Base-by-base conservation (phyloP, 1,140 invertebrate species). In the Bombus confusus region DNA sequence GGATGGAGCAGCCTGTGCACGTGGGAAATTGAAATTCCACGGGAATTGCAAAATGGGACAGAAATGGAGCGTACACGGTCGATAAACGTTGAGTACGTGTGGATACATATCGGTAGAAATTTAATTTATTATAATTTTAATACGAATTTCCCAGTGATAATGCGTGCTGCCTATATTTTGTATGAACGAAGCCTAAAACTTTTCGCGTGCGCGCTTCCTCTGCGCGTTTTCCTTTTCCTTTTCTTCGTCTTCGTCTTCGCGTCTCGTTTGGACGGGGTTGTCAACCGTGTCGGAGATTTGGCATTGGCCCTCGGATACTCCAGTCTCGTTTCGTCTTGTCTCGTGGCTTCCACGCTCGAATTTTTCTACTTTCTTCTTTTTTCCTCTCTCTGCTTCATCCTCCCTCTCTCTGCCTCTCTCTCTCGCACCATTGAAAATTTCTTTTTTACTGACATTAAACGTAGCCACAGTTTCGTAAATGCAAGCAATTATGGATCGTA, bases 241-340 rank as follows among this genome's bases (percentile, higher is more conserved):
- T 62, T 52, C 79, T 59, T 68, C 37, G 18, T 68, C 37, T n/a
- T 82, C 71, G 79, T 82, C 41, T 28, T 81, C 69, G 64, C 72
- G 59, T 83, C 73, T 59, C 84, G 66, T 91, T 90, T 75, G 82
- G 76, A 88, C 80, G 89, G 89, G 86, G 87, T 92, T 93, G 92
- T 93, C 91, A 92, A 92, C 91, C 91, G 86, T 89, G 73, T 84
- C 75, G 77, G 52, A 80, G 87, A 91, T 93, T 92, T 93, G 91
- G 89, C 90, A 91, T 91, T 92, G 90, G 91, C 83, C 88, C 89
- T 85, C 74, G 76, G 66, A 72, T 87, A 41, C 75, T 80, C 80
- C 75, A 76, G 77, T 81, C 87, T 86, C 72, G 86, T 83, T 83
- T 68, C 47, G 66, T 75, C 37, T 77, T 74, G 62, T 86, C 85